Percentiles rank a stretch among this genome's conserved stretches.
These are phyloP conservation scores for Cosmia trapezina DNA, from an alignment of 2,888 invertebrate species.

Conservation along the genomic window DNA sequence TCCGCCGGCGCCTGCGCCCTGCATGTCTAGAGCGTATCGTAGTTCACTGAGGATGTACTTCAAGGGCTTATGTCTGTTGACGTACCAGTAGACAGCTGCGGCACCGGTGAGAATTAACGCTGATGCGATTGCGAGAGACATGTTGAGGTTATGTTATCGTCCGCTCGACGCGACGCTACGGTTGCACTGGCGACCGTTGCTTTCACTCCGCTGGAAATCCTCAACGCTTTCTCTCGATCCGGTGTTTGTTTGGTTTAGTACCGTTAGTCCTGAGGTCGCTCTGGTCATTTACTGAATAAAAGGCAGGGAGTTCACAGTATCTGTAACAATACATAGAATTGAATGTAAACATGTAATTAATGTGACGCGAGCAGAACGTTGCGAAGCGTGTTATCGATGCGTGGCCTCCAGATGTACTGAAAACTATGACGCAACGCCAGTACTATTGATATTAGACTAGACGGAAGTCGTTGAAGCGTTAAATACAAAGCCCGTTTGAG, in stretches of 20 bases:
- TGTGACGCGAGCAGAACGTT: slow-evolving; percentile 22
- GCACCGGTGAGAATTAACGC: slow-evolving; percentile 76
- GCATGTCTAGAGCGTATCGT: slow-evolving; percentile 90
- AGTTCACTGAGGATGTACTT: slow-evolving; percentile 89
- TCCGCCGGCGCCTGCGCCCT: slow-evolving; percentile 90
- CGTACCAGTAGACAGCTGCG: slow-evolving; percentile 83
- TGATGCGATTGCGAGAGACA: slow-evolving; percentile 79
- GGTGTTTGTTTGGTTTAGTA: slow-evolving; percentile 80
- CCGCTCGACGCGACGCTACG: slow-evolving; percentile 80
- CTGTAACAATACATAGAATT: slow-evolving; percentile 57
- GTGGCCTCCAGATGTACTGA: slow-evolving; percentile 71
- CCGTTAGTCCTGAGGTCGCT: slow-evolving; percentile 82
- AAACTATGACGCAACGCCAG: slow-evolving; percentile 68
- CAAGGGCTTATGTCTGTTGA: slow-evolving; percentile 89
- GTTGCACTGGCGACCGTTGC: slow-evolving; percentile 78
- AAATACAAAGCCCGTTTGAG: slow-evolving; percentile 39
- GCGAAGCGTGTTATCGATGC: slow-evolving; percentile 72
- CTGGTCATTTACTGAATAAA: slow-evolving; percentile 62
- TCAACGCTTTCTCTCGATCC: slow-evolving; percentile 86
- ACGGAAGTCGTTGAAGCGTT: slow-evolving; percentile 57
- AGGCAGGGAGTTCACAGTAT: slow-evolving; percentile 49
- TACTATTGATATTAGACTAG: slow-evolving; percentile 55
- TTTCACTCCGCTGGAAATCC: slow-evolving; percentile 86
- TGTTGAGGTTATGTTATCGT: slow-evolving; percentile 82
- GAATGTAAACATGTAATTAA: slow-evolving; percentile 33